Percentiles rank a stretch among this genome's conserved stretches.
phyloP scores from a whole-genome alignment of 2,113 vertebrate species.

The Phyllopteryx taeniolatus region DNA sequence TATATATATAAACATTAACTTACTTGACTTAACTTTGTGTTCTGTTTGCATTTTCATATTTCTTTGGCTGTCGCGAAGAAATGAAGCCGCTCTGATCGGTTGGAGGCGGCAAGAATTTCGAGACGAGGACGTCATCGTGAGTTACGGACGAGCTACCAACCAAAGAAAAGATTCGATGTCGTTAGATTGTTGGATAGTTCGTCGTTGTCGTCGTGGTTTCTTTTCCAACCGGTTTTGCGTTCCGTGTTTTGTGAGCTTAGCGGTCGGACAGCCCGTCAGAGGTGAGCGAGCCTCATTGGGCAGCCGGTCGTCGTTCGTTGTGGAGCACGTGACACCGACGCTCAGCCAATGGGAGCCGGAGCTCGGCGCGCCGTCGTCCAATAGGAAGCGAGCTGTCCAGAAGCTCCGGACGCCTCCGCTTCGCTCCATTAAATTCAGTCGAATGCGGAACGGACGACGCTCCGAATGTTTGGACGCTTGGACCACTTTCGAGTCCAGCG shows the following conservation, averaged over 20 bases:
- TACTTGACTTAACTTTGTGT: background rate
- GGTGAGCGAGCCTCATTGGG: constrained; percentile 24
- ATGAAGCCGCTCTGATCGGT: too few relatives aligned
- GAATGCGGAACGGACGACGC: constrained; percentile 5
- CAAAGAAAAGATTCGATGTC: too few relatives aligned
- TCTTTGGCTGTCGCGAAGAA: too few relatives aligned
- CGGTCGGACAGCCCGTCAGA: constrained; percentile 7
- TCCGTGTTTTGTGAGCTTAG: background rate
- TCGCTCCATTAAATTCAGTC: background rate
- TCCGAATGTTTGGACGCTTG: constrained; percentile 6
- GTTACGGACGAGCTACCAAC: too few relatives aligned
- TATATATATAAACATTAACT: background rate
- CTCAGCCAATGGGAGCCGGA: constrained; percentile 43
- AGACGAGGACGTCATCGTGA: too few relatives aligned
- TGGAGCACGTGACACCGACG: background rate
- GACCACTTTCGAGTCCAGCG: background rate
- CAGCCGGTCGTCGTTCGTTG: constrained; percentile 43
- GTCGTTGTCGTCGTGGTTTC: too few relatives aligned
- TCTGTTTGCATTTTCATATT: too few relatives aligned
- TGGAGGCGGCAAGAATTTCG: too few relatives aligned
- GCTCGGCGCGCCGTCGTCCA: constrained; percentile 34
- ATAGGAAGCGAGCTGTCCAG: constrained; percentile 38
- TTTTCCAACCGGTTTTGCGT: background rate
- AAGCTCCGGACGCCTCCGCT: background rate
- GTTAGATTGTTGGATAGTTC: too few relatives aligned